phyloP scores from a whole-genome alignment of 2,888 invertebrate genomes.

The Parnassius mnemosyne region DNA sequence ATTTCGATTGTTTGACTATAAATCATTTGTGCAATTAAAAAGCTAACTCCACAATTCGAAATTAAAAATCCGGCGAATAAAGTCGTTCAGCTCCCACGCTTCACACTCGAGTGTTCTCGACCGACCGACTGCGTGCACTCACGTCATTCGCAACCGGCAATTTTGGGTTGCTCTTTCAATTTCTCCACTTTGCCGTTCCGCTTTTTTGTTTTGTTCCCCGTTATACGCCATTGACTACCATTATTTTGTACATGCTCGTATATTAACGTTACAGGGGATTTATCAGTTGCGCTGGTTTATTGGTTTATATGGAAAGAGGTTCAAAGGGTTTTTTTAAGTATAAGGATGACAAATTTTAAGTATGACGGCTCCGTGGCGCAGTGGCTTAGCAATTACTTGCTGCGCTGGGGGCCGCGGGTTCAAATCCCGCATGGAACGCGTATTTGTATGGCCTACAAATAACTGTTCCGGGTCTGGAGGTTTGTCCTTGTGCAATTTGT shows the following conservation, averaged over 20 bases:
- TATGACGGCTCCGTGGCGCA: too few relatives aligned
- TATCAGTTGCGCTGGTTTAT: neutral
- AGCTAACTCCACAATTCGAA: conserved; percentile 2
- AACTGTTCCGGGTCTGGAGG: too few relatives aligned
- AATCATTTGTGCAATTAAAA: too few relatives aligned
- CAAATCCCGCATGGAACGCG: too few relatives aligned
- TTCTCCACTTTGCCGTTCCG: conserved; percentile 20
- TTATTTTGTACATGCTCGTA: conserved; percentile 6
- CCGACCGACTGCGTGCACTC: conserved; percentile 26
- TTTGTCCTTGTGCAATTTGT: too few relatives aligned
- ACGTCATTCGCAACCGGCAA: conserved; percentile 23
- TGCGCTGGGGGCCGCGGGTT: too few relatives aligned
- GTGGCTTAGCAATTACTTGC: too few relatives aligned
- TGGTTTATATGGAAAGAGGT: too few relatives aligned
- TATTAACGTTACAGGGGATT: conserved; percentile 13
- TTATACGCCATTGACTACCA: neutral
- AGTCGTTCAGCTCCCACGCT: conserved; percentile 7
- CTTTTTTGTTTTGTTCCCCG: conserved; percentile 18
- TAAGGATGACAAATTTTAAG: too few relatives aligned
- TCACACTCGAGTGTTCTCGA: conserved; percentile 20
- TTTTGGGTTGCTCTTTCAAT: conserved; percentile 25
- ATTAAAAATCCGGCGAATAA: conserved; percentile 18
- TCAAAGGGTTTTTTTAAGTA: too few relatives aligned
- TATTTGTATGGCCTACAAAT: too few relatives aligned
- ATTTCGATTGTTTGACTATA: too few relatives aligned